Percentiles rank a stretch among this genome's conserved stretches.
Conservation (phyloP, 2,113 vertebrate species). For the Anhinga anhinga region DNA sequence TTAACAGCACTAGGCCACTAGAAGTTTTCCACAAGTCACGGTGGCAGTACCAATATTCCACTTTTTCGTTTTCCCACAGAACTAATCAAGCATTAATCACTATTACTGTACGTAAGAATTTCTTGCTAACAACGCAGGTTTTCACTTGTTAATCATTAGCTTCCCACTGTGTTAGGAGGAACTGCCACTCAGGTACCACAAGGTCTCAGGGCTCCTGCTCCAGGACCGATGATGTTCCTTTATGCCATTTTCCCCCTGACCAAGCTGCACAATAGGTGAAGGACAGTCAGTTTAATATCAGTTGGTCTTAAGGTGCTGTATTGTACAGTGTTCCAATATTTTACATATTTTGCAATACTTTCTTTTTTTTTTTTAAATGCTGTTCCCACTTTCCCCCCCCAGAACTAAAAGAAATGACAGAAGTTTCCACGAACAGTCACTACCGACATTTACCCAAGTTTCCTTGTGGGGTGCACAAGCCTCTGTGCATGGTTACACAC, state of each 20-base stretch:
- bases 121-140: neutral
- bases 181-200: neutral
- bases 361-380: neutral
- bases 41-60: neutral
- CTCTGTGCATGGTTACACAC: neutral
- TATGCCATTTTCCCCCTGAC: neutral
- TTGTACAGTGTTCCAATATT: neutral
- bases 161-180: neutral
- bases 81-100: neutral
- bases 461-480: fast-evolving
- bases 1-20: neutral
- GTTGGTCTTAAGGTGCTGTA: neutral
- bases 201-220: neutral
- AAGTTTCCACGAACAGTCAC: neutral
- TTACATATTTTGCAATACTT: neutral
- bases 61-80: neutral
- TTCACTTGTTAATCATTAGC: neutral
- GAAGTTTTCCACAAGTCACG: neutral
- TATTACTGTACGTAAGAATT: neutral
- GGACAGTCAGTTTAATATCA: neutral
- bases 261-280: neutral
- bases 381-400: neutral
- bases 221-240: fast-evolving
- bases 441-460: neutral
- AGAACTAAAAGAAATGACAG: neutral